Base-by-base conservation (phyloP, 1,140 invertebrate genomes). In the Brachystomella parvula region DNA sequence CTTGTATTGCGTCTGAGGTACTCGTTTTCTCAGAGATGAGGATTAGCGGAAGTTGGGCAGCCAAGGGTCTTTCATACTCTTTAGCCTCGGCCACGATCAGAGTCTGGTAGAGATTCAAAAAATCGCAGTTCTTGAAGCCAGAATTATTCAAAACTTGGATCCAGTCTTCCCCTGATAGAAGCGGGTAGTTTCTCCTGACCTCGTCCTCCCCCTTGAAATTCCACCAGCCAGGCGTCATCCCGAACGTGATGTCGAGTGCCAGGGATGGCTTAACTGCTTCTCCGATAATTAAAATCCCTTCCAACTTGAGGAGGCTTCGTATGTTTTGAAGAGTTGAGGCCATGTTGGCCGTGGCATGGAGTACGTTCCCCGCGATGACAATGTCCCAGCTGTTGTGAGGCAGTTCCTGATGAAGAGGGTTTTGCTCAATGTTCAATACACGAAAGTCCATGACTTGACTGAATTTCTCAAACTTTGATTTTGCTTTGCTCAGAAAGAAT, bases 201-300 rank as follows among this genome's bases (percentile, higher is more conserved):
- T 24, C 6, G 21, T 57, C 53, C 12, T 57, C n/a, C 6, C 21
- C 53, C n/a, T 57, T 24, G 28, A 57, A 57, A 9, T 21, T 21
- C 53, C 53, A 57, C 53, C 53, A 57, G 21, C 53, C 53, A 29
- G n/a, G 12, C 6, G 53, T 57, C 53, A 57, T 9, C 21, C 53
- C 53, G 21, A 57, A 57, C 12, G 53, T 57, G n/a, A 57, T 24
- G 21, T 57, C 53, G 6, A 57, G 21, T 6, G 53, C n/a, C 6
- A 57, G 53, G 6, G 53, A 21, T 12, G 53, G 53, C 12, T 12
- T 29, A 29, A 29, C 21, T 29, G 21, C 53, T 57, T 57, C 53
- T 21, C n/a, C n/a, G 21, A 57, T 57, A 21, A 57, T 21, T 12
- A 57, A 6, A 6, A 57, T 9, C n/a, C 53, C 53, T 9, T 57